phyloP scores from a whole-genome alignment of 2,888 invertebrate species.

The Cordylochernes scorpioides region DNA sequence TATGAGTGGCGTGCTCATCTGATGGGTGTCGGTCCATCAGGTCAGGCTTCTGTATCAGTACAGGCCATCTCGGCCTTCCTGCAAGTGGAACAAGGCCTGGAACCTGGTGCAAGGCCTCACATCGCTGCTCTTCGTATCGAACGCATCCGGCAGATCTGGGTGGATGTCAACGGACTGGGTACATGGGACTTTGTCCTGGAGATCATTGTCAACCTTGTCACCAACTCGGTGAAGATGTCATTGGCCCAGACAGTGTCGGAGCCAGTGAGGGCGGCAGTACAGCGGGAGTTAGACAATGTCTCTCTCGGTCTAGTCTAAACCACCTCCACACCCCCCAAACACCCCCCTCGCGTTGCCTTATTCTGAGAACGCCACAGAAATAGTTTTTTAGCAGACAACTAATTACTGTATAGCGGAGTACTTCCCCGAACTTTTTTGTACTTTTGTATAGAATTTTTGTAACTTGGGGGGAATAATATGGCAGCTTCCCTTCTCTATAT shows the following conservation, averaged over 20 bases:
- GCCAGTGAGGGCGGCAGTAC: constrained; percentile 9
- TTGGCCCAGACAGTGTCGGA: constrained; percentile 10
- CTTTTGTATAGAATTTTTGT: too few relatives aligned
- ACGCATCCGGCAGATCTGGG: constrained; percentile 16
- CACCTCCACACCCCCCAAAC: too few relatives aligned
- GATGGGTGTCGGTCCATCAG: constrained; percentile 8
- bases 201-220: constrained; percentile 47
- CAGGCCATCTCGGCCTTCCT: constrained; percentile 9
- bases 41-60: constrained; percentile 7
- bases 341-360: too few relatives aligned
- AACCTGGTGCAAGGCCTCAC: constrained; percentile 7
- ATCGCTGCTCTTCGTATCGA: constrained; percentile 16
- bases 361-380: too few relatives aligned
- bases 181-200: constrained; percentile 56
- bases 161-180: constrained; percentile 41
- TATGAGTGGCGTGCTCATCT: constrained; percentile 13
- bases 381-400: too few relatives aligned
- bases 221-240: constrained; percentile 40
- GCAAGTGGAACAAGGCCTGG: constrained; percentile 7
- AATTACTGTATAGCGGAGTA: too few relatives aligned
- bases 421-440: too few relatives aligned
- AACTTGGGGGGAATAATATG: too few relatives aligned
- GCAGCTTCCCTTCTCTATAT: too few relatives aligned
- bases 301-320: neutral
- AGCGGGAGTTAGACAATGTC: constrained; percentile 8